Evolutionary conservation across 2,113 vertebrate species (phyloP).

Genomic region (Clarias magur): DNA sequence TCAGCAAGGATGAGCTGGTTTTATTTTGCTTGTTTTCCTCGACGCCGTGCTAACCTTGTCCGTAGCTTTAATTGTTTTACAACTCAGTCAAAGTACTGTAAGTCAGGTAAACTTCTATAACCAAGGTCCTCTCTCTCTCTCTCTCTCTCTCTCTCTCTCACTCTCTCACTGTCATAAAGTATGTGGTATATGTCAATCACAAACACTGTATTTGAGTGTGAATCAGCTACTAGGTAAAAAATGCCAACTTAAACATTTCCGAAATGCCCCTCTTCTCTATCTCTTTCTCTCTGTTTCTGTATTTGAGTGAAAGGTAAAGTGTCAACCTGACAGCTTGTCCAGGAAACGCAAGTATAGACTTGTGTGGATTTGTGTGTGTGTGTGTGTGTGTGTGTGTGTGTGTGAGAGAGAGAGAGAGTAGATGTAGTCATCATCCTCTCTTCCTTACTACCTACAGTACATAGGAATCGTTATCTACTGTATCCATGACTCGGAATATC

Average conservation of each 20-base stretch:
- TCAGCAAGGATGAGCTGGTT: not conserved
- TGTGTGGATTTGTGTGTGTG: not conserved
- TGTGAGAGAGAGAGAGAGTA: not conserved
- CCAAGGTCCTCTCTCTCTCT: not conserved
- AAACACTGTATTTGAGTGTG: not conserved
- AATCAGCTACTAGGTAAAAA: not conserved
- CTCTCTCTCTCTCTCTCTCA: not conserved
- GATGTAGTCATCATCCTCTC: conserved; percentile 1
- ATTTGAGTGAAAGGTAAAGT: not conserved
- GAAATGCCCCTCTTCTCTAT: not conserved
- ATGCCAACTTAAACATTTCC: not conserved
- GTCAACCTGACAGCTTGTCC: conserved; percentile 5
- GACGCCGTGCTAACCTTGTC: not conserved
- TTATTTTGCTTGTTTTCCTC: not conserved
- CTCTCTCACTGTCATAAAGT: not conserved
- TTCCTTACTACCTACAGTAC: not conserved
- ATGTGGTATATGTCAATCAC: not conserved
- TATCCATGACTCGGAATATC: conserved; percentile 6
- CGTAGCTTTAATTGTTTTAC: not conserved
- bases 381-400: not conserved
- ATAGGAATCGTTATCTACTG: not conserved
- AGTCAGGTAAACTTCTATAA: not conserved
- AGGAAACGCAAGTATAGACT: not conserved
- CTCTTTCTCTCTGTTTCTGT: not conserved
- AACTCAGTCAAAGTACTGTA: not conserved